A percentile compares a stretch with the other conserved stretches of the same genome.
Conservation (phyloP, 1,140 invertebrate species). For the Drosophila athabasca region DNA sequence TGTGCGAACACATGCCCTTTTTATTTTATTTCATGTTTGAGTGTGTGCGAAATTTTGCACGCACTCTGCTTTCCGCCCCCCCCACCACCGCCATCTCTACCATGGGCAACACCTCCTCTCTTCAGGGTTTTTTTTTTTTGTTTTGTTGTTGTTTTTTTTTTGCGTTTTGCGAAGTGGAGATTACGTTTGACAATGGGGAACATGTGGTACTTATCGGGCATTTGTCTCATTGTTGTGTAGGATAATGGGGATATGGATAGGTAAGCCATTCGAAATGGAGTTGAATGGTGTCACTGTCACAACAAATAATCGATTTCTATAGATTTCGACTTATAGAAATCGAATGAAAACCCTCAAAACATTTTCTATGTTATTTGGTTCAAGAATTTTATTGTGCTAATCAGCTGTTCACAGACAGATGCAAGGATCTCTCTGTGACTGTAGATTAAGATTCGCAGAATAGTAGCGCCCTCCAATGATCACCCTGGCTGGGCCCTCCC, state of each 20-base stretch:
- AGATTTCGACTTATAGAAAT: not conserved
- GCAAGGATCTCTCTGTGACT: no score
- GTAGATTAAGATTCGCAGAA: not conserved
- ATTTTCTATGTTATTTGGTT: slow-evolving; percentile 10
- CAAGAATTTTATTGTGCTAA: no score
- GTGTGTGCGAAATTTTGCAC: slow-evolving; percentile 50
- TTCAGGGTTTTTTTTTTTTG: slow-evolving; percentile 10
- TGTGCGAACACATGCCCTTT: slow-evolving; percentile 65
- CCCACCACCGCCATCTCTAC: not conserved
- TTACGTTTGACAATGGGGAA: slow-evolving; percentile 62
- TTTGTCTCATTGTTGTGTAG: slow-evolving; percentile 15
- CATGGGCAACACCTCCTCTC: not conserved
- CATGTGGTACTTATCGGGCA: slow-evolving; percentile 33
- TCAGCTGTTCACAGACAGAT: no score
- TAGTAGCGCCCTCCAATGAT: not conserved
- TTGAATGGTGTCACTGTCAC: slow-evolving; percentile 52
- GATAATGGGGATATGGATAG: slow-evolving; percentile 15
- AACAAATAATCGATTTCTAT: slow-evolving; percentile 39
- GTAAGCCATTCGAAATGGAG: slow-evolving; percentile 46
- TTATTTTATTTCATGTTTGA: slow-evolving; percentile 34
- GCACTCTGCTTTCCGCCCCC: slow-evolving; percentile 15
- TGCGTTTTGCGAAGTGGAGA: slow-evolving; percentile 27
- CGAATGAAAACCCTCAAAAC: not conserved
- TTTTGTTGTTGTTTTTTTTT: not conserved
- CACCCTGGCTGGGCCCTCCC: slow-evolving; percentile 9